Base-by-base conservation (phyloP, 2,113 vertebrate species). In the Lynx canadensis region DNA sequence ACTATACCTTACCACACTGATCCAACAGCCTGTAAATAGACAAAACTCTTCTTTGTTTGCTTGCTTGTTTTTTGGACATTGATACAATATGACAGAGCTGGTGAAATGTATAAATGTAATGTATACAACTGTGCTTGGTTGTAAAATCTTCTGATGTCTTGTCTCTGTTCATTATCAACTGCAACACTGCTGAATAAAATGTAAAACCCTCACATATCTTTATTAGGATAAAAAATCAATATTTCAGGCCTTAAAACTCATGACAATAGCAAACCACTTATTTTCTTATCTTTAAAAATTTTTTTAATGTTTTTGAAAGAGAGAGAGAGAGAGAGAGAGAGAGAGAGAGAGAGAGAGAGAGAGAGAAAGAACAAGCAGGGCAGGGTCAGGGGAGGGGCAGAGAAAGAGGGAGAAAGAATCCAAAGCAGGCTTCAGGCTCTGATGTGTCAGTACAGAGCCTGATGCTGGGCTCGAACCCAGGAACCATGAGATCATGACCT, bases 191-290 rank as follows among this genome's bases (percentile, higher is more conserved):
- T 87, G 63, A 90, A 96, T 74, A 74, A 94, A 92, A 92, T 66
- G 23, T 66, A 92, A 81, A 79, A 87, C 41, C 52, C 10, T 25
- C 19, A 90, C 83, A 69, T 68, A 9, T 90, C 68, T 66, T 84
- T 94, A 27, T 73, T n/a, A 2, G 6, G 38, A 55, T 60, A 25
- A 50, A 89, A 60, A 85, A 52, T 92, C 29, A 90, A 2, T 80
- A 21, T 84, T 95, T 94, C 52, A 88, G 55, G 10, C 19, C 36
- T 92, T 16, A 73, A 94, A 94, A 96, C 31, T 83, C n/a, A 74
- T 52, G 63, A 73, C 38, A 84, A 50, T 68, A 18, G 5, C 23
- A 81, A 96, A 52, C 23, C 76, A 80, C 19, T 81, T 94, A 21
- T 73, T 45, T 57, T 81, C 33, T 33, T 50, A 27, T 25, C 57